Evolutionary conservation across 2,888 invertebrate genomes (phyloP), one percentile per base, ranked within the genome.

Genomic region (Calliopum simillimum): DNA sequence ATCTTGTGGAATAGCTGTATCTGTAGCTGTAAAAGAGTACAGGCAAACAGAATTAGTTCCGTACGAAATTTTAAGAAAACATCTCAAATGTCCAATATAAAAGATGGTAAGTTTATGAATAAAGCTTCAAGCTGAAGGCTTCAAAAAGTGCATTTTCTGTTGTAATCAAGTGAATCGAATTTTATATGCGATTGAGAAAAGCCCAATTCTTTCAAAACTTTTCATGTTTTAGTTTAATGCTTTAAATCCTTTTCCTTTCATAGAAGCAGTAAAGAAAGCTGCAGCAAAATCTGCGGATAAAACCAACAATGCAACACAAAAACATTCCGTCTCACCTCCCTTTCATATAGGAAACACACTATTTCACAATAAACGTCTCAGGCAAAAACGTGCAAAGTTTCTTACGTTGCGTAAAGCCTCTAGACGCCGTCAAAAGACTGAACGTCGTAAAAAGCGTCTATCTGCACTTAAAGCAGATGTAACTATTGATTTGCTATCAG

Each of bases 311-410:
- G 6, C 68, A 19, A 49, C 44, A n/a, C 68, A 62, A 75, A 75
- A 77, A 73, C 84, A 85, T 82, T 81, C 84, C 84, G 80, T 77
- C 75, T 33, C 33, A 33, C 33, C 33, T 33, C 80, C 79, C 64
- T 84, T 84, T 74, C 80, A 80, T 74, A 83, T 84, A 62, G 84
- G 85, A 43, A 73, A 80, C 19, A 77, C 75, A 64, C 76, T 83
- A 61, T 84, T 84, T 69, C 79, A 81, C 70, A 84, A 84, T 70
- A 77, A 81, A 73, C 83, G 84, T 43, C 79, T 84, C n/a, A 82
- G 82, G 69, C 75, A 76, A 44, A 80, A 79, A 33, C 78, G 82
- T 68, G 75, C 77, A 69, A 76, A 78, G 55, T 76, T 76, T 25
- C 68, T 77, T 70, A 46, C 53, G 25, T 51, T 61, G 23, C 58